Conservation (phyloP, 2,888 invertebrate species). For the Meandrusa payeni region DNA sequence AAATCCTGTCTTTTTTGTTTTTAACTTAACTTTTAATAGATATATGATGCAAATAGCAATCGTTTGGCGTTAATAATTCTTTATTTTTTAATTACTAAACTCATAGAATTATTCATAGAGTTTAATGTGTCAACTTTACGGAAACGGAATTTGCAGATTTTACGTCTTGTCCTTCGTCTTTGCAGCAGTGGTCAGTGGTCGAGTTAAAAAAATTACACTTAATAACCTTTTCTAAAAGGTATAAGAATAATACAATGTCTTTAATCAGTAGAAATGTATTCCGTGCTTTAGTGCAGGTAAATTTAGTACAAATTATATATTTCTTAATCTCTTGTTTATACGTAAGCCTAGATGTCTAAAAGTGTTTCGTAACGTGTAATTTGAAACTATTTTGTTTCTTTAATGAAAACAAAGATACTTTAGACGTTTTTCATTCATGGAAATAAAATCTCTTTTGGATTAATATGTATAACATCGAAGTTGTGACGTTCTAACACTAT, state of each 20-base stretch:
- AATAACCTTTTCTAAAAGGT: slow-evolving; percentile 44
- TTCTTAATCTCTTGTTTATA: neutral
- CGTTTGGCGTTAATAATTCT: too few relatives aligned
- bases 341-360: slow-evolving; percentile 19
- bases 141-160: slow-evolving; percentile 39
- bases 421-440: neutral
- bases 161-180: slow-evolving; percentile 41
- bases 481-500: neutral
- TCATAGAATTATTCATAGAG: too few relatives aligned
- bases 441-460: neutral
- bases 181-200: slow-evolving; percentile 21
- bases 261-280: slow-evolving; percentile 64
- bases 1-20: too few relatives aligned
- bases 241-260: slow-evolving; percentile 49
- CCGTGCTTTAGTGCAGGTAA: slow-evolving; percentile 66
- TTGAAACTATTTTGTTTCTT: slow-evolving; percentile 14
- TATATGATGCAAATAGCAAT: too few relatives aligned
- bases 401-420: neutral
- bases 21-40: too few relatives aligned
- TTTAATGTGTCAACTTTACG: neutral
- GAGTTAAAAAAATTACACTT: slow-evolving; percentile 43
- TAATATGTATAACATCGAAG: neutral
- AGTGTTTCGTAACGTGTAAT: slow-evolving; percentile 65
- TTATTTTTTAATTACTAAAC: too few relatives aligned
- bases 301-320: slow-evolving; percentile 15